Percentiles rank a stretch among this genome's conserved stretches.
These are phyloP conservation scores for Loriculus beryllinus DNA, from an alignment of 2,797 vertebrate species.

Conservation along the genomic window DNA sequence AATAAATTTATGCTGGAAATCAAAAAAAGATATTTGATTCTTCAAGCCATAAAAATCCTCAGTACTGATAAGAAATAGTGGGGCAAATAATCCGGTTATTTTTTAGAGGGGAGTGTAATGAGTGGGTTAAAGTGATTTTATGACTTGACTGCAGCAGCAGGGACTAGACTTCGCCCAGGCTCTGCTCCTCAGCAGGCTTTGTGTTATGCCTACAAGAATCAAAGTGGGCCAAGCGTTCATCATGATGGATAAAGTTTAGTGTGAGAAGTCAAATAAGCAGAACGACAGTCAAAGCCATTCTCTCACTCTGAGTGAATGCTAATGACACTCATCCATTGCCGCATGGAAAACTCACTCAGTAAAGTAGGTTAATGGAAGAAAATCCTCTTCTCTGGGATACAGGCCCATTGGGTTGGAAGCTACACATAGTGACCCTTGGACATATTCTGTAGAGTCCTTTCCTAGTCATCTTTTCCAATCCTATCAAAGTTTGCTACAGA, in stretches of 20 bases:
- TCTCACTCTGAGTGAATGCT: conserved; percentile 40
- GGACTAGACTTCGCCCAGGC: background rate
- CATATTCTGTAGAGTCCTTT: background rate
- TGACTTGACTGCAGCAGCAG: background rate
- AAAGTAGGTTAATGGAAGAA: conserved; percentile 45
- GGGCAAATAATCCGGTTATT: background rate
- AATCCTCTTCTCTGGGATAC: background rate
- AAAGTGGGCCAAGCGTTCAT: conserved; percentile 41
- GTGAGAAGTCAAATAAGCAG: conserved; percentile 55
- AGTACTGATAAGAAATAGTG: background rate
- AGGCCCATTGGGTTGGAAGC: background rate
- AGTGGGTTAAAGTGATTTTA: background rate
- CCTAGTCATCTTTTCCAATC: background rate
- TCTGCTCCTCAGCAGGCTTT: background rate
- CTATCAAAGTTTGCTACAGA: background rate
- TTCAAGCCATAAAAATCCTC: background rate
- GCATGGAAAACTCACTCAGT: background rate
- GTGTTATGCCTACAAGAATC: background rate
- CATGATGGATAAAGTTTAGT: conserved; percentile 13
- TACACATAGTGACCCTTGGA: background rate
- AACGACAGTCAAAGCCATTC: conserved; percentile 37
- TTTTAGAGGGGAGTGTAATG: background rate
- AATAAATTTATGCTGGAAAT: background rate
- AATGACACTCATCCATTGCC: background rate
- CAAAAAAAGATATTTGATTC: background rate